phyloP scores from a whole-genome alignment of 2,113 vertebrate species.

The Grammomys dolichurus region DNA sequence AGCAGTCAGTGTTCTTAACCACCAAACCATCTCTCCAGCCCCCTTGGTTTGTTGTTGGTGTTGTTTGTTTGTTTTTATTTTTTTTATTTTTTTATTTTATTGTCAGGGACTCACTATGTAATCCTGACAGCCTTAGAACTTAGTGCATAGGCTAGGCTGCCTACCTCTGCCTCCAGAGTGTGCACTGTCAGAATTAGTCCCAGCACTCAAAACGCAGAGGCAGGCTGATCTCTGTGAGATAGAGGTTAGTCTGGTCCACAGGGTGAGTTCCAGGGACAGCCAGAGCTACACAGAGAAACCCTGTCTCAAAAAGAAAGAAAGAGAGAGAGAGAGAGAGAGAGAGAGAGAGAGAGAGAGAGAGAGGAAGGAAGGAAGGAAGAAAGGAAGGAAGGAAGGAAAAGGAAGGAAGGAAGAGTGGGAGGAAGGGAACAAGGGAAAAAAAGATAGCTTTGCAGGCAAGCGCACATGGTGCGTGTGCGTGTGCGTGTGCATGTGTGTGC shows the following conservation, averaged over 20 bases:
- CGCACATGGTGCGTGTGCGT: too few species aligned
- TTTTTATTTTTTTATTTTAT: not conserved
- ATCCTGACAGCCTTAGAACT: not conserved
- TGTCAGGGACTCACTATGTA: not conserved
- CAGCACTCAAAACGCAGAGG: too few species aligned
- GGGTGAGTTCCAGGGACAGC: too few species aligned
- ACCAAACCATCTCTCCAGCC: too few species aligned
- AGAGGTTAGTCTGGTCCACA: not conserved
- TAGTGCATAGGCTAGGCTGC: not conserved
- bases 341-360: too few species aligned
- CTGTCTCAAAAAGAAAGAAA: not conserved
- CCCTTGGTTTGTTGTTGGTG: too few species aligned
- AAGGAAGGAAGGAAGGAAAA: rapidly evolving
- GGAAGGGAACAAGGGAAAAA: too few species aligned
- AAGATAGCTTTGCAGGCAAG: not conserved
- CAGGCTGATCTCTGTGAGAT: not conserved
- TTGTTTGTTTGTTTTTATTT: not conserved
- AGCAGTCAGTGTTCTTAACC: too few species aligned
- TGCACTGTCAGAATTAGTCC: not conserved
- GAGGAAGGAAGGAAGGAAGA: rapidly evolving
- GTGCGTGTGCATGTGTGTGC: not conserved
- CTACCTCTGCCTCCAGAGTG: not conserved
- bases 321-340: too few species aligned
- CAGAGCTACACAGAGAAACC: too few species aligned
- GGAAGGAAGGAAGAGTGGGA: too few species aligned